Evolutionary conservation across 1,140 invertebrate genomes (phyloP).

Genomic region (Drusus annulatus): DNA sequence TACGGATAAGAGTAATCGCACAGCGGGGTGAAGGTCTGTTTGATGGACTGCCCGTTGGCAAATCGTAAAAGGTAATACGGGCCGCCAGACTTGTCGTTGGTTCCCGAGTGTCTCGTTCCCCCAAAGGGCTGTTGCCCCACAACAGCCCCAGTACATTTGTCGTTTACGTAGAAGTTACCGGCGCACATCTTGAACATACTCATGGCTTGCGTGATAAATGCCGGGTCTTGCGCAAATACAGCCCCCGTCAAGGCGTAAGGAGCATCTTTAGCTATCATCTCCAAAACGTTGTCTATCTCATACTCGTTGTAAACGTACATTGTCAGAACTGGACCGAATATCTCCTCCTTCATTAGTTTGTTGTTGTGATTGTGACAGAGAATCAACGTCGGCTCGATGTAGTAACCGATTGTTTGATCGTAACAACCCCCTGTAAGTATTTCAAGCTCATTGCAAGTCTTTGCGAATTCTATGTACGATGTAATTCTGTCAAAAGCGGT

Average conservation of each 20-base stretch:
- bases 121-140: slow-evolving; percentile 98
- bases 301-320: slow-evolving; percentile 90
- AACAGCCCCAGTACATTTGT: slow-evolving; percentile 95
- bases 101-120: slow-evolving; percentile 90
- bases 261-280: slow-evolving; percentile 82
- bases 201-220: slow-evolving; percentile 78
- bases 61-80: slow-evolving; percentile 93
- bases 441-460: slow-evolving; percentile 78
- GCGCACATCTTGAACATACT: slow-evolving; percentile 84
- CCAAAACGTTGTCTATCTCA: slow-evolving; percentile 78
- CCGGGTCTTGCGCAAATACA: slow-evolving; percentile 88
- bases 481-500: slow-evolving; percentile 89
- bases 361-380: slow-evolving; percentile 85
- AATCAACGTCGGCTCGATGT: slow-evolving; percentile 92
- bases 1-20: slow-evolving; percentile 88
- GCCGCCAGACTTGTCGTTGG: slow-evolving; percentile 98
- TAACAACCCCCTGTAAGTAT: slow-evolving; percentile 88
- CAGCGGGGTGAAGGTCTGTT: slow-evolving; percentile 88
- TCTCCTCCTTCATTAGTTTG: slow-evolving; percentile 93
- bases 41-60: slow-evolving; percentile 90
- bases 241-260: slow-evolving; percentile 92
- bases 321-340: slow-evolving; percentile 93
- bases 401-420: slow-evolving; percentile 89
- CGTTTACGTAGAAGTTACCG: slow-evolving; percentile 98
- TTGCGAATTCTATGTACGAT: slow-evolving; percentile 90